Evolutionary conservation across 2,888 invertebrate species (phyloP).

Genomic region (Tridacna crocea): DNA sequence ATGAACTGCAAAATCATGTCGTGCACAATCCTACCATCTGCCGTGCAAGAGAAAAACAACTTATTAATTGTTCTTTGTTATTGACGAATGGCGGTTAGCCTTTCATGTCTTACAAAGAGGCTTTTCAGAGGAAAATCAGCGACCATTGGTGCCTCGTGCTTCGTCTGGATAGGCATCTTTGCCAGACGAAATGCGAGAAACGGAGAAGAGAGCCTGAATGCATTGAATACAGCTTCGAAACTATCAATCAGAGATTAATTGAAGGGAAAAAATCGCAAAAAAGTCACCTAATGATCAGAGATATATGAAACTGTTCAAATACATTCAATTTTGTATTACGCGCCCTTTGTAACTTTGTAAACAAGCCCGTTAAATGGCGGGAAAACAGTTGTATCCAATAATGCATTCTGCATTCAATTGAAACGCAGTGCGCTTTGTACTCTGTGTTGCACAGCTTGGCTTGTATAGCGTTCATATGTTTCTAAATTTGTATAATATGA

Average conservation of each 20-base stretch:
- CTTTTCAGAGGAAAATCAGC: constrained; percentile 63
- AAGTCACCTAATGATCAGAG: constrained; percentile 22
- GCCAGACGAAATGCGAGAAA: constrained; percentile 41
- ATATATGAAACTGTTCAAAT: constrained; percentile 27
- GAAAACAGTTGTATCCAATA: constrained; percentile 27
- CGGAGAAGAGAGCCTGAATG: constrained; percentile 11
- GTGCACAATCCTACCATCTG: constrained; percentile 72
- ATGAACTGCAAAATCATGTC: constrained; percentile 61
- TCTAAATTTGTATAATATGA: constrained; percentile 17
- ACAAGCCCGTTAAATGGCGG: constrained; percentile 54
- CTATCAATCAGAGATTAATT: constrained; percentile 26
- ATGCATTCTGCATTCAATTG: constrained; percentile 27
- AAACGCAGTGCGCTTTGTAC: constrained; percentile 12
- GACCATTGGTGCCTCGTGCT: constrained; percentile 55
- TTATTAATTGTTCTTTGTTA: constrained; percentile 77
- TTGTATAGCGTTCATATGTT: constrained; percentile 18
- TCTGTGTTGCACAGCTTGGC: constrained; percentile 28
- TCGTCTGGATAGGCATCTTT: constrained; percentile 57
- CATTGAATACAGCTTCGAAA: constrained; percentile 15
- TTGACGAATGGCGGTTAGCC: constrained; percentile 74
- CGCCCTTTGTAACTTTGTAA: constrained; percentile 54
- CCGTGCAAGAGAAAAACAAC: constrained; percentile 72
- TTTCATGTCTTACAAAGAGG: constrained; percentile 70
- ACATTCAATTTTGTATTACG: constrained; percentile 48
- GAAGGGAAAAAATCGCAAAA: constrained; percentile 17